These are phyloP conservation scores for Borostomias antarcticus DNA, from an alignment of 2,797 vertebrate species.

Conservation along the genomic window DNA sequence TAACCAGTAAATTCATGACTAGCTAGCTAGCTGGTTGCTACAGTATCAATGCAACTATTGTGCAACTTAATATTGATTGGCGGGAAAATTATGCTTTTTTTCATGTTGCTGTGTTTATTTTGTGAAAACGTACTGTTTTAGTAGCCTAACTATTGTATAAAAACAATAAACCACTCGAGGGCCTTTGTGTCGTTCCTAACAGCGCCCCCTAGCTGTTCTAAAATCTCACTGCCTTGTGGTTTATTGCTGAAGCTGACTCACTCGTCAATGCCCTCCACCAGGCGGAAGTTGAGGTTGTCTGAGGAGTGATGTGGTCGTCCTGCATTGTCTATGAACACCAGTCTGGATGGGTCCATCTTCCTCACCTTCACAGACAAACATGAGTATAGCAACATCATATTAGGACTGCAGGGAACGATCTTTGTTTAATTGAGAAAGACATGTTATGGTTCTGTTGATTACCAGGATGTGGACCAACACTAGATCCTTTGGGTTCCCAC, in stretches of 20 bases:
- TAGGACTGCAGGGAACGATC: not conserved
- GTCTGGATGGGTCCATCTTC: slow-evolving; percentile 74
- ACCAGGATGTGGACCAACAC: slow-evolving; percentile 94
- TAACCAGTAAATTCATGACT: no score
- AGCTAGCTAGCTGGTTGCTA: no score
- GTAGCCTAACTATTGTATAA: no score
- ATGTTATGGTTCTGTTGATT: slow-evolving; percentile 21
- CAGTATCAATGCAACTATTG: no score
- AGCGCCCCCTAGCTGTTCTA: no score
- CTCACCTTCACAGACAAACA: slow-evolving; percentile 65
- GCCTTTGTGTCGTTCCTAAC: no score
- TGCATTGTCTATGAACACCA: slow-evolving; percentile 93
- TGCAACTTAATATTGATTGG: no score
- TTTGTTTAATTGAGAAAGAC: not conserved
- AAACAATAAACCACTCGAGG: no score
- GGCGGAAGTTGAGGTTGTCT: slow-evolving; percentile 89
- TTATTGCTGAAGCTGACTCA: slow-evolving; percentile 69
- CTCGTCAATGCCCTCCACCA: slow-evolving; percentile 88
- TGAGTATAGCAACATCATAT: not conserved
- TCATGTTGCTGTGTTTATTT: no score
- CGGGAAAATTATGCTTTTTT: no score
- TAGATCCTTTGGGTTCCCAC: slow-evolving; percentile 79
- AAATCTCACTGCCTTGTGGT: no score
- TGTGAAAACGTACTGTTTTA: no score
- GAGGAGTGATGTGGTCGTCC: slow-evolving; percentile 80